Evolutionary conservation across 2,113 vertebrate genomes (phyloP).

Genomic region (Paracanthobrama guichenoti): DNA sequence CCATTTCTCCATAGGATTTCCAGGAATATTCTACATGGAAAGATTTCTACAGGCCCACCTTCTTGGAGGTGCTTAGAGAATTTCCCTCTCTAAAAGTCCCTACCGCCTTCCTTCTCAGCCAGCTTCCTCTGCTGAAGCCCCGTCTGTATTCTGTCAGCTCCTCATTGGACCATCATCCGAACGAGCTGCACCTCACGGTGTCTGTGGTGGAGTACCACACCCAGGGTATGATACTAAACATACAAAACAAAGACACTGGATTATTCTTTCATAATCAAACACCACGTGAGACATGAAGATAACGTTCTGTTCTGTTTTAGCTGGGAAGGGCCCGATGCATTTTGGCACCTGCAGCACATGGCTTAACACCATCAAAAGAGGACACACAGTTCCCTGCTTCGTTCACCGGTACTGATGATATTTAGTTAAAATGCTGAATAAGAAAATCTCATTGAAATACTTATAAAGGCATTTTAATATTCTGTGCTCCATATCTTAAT

Average conservation of each 20-base stretch:
- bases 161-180: slow-evolving; percentile 72
- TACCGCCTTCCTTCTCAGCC: slow-evolving; percentile 79
- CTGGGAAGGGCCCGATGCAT: slow-evolving; percentile 79
- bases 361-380: slow-evolving; percentile 73
- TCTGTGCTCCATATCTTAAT: not conserved
- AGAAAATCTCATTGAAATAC: not conserved
- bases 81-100: slow-evolving; percentile 77
- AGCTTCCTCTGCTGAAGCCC: slow-evolving; percentile 81
- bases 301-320: slow-evolving; percentile 56
- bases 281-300: not conserved
- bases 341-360: slow-evolving; percentile 84
- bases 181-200: slow-evolving; percentile 82
- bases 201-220: slow-evolving; percentile 79
- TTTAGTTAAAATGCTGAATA: not conserved
- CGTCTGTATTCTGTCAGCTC: slow-evolving; percentile 87
- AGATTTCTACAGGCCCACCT: slow-evolving; percentile 73
- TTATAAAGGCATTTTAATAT: not conserved
- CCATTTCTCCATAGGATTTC: slow-evolving; percentile 65
- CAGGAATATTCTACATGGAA: slow-evolving; percentile 82
- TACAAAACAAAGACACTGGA: not conserved
- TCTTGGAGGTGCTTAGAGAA: slow-evolving; percentile 81
- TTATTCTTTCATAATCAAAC: not conserved
- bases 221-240: slow-evolving; percentile 68
- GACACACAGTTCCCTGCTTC: slow-evolving; percentile 77
- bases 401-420: slow-evolving; percentile 72